Conservation (phyloP, 2,888 invertebrate genomes). For the Drosophila kokeensis region DNA sequence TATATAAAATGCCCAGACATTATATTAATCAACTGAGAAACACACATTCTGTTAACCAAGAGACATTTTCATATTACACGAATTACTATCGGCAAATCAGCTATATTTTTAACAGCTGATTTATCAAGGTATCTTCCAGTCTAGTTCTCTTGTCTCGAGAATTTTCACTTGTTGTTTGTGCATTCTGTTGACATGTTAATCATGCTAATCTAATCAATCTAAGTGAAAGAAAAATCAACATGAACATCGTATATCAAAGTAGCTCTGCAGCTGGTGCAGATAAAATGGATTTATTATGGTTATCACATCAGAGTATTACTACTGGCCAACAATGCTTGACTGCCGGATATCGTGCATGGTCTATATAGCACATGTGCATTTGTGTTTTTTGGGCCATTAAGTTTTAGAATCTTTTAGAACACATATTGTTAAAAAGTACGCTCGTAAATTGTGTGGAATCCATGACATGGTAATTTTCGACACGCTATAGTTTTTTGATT, state of each 20-base stretch:
- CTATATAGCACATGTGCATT: slow-evolving; percentile 31
- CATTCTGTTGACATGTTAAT: background rate
- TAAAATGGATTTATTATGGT: slow-evolving; percentile 5
- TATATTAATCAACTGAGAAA: background rate
- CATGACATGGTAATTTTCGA: slow-evolving; percentile 29
- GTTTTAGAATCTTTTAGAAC: slow-evolving; percentile 39
- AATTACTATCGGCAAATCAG: background rate
- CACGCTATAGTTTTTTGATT: slow-evolving; percentile 61
- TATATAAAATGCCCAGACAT: background rate
- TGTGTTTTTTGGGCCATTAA: slow-evolving; percentile 20
- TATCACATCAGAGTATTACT: background rate
- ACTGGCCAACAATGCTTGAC: slow-evolving; percentile 9
- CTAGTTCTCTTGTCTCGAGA: background rate
- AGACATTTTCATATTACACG: background rate
- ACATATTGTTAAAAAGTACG: slow-evolving; percentile 58
- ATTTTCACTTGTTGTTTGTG: background rate
- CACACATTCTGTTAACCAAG: background rate
- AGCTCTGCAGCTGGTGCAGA: background rate
- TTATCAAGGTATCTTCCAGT: background rate
- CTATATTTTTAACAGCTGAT: background rate
- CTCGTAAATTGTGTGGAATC: slow-evolving; percentile 59
- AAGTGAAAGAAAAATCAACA: background rate
- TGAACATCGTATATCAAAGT: background rate
- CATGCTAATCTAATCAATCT: slow-evolving; percentile 29
- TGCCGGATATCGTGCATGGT: slow-evolving; percentile 10